Evolutionary conservation across 2,113 vertebrate genomes (phyloP), one percentile per base, ranked within the genome.

Genomic region (Gallinago jamesoni): DNA sequence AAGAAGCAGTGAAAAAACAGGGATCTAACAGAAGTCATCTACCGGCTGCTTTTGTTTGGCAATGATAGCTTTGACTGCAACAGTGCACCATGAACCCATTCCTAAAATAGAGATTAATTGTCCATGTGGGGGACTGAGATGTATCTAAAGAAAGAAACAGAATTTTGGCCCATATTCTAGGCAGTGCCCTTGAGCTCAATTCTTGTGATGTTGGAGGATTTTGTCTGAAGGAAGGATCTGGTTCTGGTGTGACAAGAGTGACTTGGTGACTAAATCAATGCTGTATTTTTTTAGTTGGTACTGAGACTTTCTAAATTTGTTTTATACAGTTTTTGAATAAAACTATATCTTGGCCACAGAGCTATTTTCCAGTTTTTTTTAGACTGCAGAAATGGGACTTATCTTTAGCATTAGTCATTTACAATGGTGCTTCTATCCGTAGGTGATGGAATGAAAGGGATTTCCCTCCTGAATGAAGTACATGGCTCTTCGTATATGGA

Each of bases 101-200:
- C 86, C 62, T 92, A 28, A 89, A 84, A n/a, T 27, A 41, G 66
- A 89, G 84, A 68, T 92, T 81, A 90, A 95, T 92, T 81, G 68
- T 60, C 64, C 24, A 18, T 47, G 64, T 43, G 45, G 86, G 79
- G 73, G n/a, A 45, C 47, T 70, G 76, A 90, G 69, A 35, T 39
- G n/a, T 23, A 62, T 48, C 82, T 90, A 73, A 96, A 92, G 84
- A 90, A 93, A 84, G 66, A 90, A 90, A 31, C 14, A 30, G 19
- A 78, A 66, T 50, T 68, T 89, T 82, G 84, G 62, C 57, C 68
- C 7, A 1, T 37, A 14, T 59, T 50, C 30, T 53, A 7, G 72
- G 55, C 27, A 43, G 11, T 68, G 66, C 30, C 83, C 79, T 94
- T 95, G 92, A 60, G 52, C 66, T 93, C 48, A 28, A 4, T 50